Conservation (phyloP, 2,113 vertebrate species). For the Psittacus erithacus region DNA sequence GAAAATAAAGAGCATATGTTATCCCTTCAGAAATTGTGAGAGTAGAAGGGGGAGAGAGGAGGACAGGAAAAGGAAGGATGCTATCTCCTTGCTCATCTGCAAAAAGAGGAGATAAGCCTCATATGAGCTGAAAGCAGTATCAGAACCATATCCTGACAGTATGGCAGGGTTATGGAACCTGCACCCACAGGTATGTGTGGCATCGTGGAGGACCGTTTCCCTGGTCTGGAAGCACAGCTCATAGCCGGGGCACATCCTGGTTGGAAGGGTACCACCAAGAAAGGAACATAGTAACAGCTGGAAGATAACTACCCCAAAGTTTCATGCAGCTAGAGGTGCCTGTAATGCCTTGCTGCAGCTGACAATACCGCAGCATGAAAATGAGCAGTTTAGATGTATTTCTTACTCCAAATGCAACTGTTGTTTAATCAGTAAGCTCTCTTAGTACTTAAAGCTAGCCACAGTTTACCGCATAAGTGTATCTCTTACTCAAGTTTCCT, state of each 20-base stretch:
- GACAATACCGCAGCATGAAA: background rate
- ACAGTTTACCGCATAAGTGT: background rate
- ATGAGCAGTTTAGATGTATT: background rate
- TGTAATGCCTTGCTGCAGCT: background rate
- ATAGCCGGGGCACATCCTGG: no score
- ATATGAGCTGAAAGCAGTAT: background rate
- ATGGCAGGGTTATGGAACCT: background rate
- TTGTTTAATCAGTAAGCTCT: background rate
- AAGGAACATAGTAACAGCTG: background rate
- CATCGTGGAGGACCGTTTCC: background rate
- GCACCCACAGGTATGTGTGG: background rate
- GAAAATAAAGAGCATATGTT: background rate
- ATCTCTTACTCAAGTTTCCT: background rate
- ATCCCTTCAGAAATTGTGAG: background rate
- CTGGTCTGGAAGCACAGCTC: background rate
- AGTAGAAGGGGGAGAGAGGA: background rate
- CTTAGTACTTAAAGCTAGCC: background rate
- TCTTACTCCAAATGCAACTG: background rate
- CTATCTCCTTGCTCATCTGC: background rate
- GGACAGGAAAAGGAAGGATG: background rate
- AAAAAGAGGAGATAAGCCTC: background rate
- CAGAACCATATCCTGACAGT: background rate
- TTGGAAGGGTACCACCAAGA: background rate
- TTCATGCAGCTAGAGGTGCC: background rate
- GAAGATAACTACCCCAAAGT: background rate